Evolutionary conservation across 2,888 invertebrate genomes (phyloP), one percentile per base, ranked within the genome.

Genomic region (Exephanes ischioxanthus): DNA sequence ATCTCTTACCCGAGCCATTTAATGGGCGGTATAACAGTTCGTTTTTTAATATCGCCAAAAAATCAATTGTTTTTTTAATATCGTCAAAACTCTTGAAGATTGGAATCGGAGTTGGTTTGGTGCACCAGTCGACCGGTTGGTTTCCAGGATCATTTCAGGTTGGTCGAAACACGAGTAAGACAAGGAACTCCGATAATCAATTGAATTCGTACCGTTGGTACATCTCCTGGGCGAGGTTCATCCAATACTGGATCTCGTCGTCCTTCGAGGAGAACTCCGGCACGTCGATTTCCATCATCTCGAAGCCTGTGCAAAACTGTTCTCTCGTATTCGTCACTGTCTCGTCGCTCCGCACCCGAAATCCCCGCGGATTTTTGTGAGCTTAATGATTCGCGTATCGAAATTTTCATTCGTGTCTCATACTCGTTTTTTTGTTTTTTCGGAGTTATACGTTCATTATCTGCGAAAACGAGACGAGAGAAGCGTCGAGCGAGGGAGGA

Each of bases 171-270:
- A 3, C 7, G 2, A 5, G 16, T 9, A 61, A 9, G 48, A 48
- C 14, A 1, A 48, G 14, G 3, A 48, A 16, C 14, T 3, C 4
- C 0, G 45, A 14, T 16, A 55, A 30, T 33, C 5, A 5, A 19
- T 19, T 1, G 22, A 30, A 37, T 58, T n/a, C 9, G 63, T 88
- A 94, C 94, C 94, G 92, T 82, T 93, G 92, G 80, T 92, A 90
- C 88, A 94, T 89, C 80, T 93, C 93, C 66, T 92, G 90, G 0
- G 93, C 93, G 26, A 94, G 89, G 73, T 94, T 93, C 93, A 93
- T 94, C 93, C 94, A 94, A 83, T 94, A 94, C 48, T 92, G 93
- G 72, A 94, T 91, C 89, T 94, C 94, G 61, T 94, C 94, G 72
- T 94, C 94, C 84, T 94, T 93, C 9, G 90, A 93, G 30, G 89